phyloP scores from a whole-genome alignment of 2,113 vertebrate genomes.

The Oryzias javanicus region DNA sequence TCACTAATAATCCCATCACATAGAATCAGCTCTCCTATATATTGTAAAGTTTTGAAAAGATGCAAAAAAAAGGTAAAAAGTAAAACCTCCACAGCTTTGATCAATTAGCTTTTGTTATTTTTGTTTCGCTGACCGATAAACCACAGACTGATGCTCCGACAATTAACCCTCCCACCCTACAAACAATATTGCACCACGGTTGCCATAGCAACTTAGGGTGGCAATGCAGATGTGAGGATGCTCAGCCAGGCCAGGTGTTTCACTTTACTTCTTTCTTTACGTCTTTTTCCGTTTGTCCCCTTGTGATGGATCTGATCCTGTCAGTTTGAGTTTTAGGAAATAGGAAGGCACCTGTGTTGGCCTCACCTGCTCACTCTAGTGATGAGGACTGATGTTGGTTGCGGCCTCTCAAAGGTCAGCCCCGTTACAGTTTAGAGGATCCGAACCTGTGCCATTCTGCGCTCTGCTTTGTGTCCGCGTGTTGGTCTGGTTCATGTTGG shows the following conservation, averaged over 20 bases:
- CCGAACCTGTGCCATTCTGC: conserved; percentile 11
- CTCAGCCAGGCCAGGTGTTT: conserved; percentile 54
- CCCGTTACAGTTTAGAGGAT: conserved; percentile 29
- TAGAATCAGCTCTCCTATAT: conserved; percentile 26
- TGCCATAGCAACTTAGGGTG: conserved; percentile 69
- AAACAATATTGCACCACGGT: conserved; percentile 26
- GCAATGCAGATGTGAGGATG: conserved; percentile 75
- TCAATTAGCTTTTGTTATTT: too few relatives aligned
- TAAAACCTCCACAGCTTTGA: too few relatives aligned
- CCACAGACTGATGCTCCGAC: too few relatives aligned
- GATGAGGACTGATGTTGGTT: too few relatives aligned
- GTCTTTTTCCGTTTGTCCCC: too few relatives aligned
- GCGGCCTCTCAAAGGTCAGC: too few relatives aligned
- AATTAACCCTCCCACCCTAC: background rate
- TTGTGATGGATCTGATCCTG: background rate
- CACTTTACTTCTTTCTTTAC: background rate
- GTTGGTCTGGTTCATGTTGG: conserved; percentile 70
- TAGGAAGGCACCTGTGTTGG: too few relatives aligned
- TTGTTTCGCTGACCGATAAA: too few relatives aligned
- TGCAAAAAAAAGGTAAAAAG: too few relatives aligned
- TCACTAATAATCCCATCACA: too few relatives aligned
- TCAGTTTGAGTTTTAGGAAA: conserved; percentile 5
- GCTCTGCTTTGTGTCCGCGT: conserved; percentile 48
- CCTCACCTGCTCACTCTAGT: too few relatives aligned
- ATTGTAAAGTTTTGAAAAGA: background rate